phyloP scores from a whole-genome alignment of 2,888 invertebrate species.

The Polyommatus iphigenia region DNA sequence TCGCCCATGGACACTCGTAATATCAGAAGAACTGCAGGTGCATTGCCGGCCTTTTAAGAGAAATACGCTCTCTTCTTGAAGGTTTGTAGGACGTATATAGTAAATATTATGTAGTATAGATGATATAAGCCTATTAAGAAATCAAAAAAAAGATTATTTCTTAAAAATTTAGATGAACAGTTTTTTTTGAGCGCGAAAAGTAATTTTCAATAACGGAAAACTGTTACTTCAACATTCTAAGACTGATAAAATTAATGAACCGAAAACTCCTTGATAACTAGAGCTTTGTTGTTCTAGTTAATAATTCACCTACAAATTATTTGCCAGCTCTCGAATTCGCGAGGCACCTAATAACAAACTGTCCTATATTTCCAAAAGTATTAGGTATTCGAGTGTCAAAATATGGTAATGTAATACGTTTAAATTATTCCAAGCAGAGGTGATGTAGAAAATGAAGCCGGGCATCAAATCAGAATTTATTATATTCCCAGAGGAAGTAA shows the following conservation, averaged over 20 bases:
- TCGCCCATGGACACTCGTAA: no score
- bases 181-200: neutral
- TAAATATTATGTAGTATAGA: no score
- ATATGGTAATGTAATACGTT: conserved; percentile 24
- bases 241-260: neutral
- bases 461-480: conserved; percentile 20
- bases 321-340: neutral
- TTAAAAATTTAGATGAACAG: no score
- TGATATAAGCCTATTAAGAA: no score
- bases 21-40: no score
- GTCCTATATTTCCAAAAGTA: conserved; percentile 36
- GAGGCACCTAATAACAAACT: neutral
- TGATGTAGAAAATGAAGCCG: conserved; percentile 17
- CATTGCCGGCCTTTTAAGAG: no score
- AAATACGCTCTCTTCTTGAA: no score
- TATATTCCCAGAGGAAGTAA: neutral
- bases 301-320: neutral
- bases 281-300: neutral
- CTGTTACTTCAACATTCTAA: neutral
- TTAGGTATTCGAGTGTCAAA: neutral
- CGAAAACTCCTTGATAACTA: neutral
- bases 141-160: no score
- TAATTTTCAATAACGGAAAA: neutral
- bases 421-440: conserved; percentile 23
- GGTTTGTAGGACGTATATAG: no score